Evolutionary conservation across 2,797 vertebrate species (phyloP).

Genomic region (Gobio occitaniae): DNA sequence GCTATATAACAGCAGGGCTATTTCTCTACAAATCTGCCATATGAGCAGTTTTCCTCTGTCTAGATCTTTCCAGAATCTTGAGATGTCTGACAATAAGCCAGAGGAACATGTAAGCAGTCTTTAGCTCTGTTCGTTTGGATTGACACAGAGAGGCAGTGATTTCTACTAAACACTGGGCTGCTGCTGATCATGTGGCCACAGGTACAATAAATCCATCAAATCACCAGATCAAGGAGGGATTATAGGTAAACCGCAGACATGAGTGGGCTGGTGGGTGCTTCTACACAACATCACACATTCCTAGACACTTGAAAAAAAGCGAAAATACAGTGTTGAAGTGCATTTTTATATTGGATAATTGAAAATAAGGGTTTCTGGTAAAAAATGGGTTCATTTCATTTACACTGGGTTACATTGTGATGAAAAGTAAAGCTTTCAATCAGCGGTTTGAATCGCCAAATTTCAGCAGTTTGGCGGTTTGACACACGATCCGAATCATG

Average conservation of each 20-base stretch:
- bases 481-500: too few relatives aligned
- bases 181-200: slow-evolving; percentile 80
- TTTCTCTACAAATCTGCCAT: background rate
- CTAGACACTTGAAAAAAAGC: background rate
- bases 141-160: slow-evolving; percentile 72
- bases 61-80: slow-evolving; percentile 21
- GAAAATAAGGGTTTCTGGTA: background rate
- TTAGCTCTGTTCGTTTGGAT: slow-evolving; percentile 60
- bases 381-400: background rate
- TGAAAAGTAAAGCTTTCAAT: too few relatives aligned
- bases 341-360: background rate
- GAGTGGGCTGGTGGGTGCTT: slow-evolving; percentile 53
- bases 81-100: slow-evolving; percentile 62
- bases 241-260: slow-evolving; percentile 83
- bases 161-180: slow-evolving; percentile 83
- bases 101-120: slow-evolving; percentile 73
- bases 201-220: slow-evolving; percentile 82
- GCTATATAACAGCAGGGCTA: background rate
- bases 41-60: background rate
- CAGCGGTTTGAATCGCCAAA: too few relatives aligned
- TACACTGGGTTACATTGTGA: too few relatives aligned
- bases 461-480: too few relatives aligned
- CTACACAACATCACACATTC: slow-evolving; percentile 33
- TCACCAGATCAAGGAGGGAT: slow-evolving; percentile 83
- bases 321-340: background rate